Conservation (phyloP, 2,113 vertebrate species). For the Scomber colias region DNA sequence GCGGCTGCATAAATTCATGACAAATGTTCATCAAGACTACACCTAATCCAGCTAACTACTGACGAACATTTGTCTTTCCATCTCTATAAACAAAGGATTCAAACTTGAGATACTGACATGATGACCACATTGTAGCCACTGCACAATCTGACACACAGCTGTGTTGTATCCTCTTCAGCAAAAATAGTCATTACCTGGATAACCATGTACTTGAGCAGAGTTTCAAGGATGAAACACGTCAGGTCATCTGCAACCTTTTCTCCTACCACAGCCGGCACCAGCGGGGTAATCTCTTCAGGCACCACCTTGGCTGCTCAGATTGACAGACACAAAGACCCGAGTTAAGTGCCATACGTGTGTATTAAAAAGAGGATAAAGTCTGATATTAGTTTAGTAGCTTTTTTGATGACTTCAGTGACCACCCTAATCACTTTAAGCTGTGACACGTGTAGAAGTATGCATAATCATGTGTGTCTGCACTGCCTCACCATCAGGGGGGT, state of each 20-base stretch:
- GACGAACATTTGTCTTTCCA: background rate
- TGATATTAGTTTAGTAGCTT: background rate
- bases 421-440: background rate
- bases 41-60: background rate
- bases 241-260: constrained; percentile 95
- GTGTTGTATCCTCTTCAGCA: background rate
- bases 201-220: constrained; percentile 95
- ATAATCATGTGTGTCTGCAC: background rate
- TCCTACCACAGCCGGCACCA: constrained; percentile 91
- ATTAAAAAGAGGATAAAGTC: background rate
- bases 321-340: constrained; percentile 16
- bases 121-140: background rate
- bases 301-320: constrained; percentile 89
- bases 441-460: background rate
- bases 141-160: too few species aligned
- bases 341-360: background rate
- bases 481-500: constrained; percentile 88
- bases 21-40: too few species aligned
- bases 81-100: background rate
- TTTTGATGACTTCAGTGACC: background rate
- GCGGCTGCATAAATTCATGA: background rate
- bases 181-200: constrained; percentile 88
- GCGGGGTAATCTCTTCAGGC: constrained; percentile 95
- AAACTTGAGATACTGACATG: background rate
- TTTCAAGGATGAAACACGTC: constrained; percentile 95